Base-by-base conservation (phyloP, 2,888 invertebrate genomes). In the Plemyria rubiginata region DNA sequence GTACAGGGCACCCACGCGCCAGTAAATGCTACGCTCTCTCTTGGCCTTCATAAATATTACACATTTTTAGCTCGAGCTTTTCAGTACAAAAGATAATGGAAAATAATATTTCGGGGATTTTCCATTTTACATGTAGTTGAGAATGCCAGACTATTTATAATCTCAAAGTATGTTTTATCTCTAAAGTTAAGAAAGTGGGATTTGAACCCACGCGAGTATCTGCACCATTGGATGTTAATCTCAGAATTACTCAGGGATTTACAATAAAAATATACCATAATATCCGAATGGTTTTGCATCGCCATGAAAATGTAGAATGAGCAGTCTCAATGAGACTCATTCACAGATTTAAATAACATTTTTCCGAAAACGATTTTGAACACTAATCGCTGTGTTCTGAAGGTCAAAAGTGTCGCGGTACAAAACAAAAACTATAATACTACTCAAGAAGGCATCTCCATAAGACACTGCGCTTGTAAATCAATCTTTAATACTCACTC, bases 21-120 rank as follows among this genome's bases (percentile, higher is more conserved):
- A 78, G 75, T 89, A 88, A 89, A 90, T 90, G 91, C 91, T 82
- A 80, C 79, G 79, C 79, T 74, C 66, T 60, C 65, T 71, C 79
- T 80, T 70, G 77, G 75, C 73, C 71, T 41, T 46, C 56, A 46
- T 55, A 46, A 36, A 38, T 51, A 62, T 60, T 66, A 59, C 60
- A 70, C 66, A 63, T 54, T 48, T 66, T 22, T 22, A 22, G 22
- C 22, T 22, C 28, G 36, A 40, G n/a, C 36, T 9, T 15, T 48
- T 43, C 43, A 43, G 43, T 43, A 43, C 3, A 38, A 11, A 16
- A 2, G 11, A 11, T 45, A 16, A 45, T 16, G 11, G 43, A 15
- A 8, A 16, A 15, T 43, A 15, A 45, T 15, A 13, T 4, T 43
- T 15, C 13, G 8, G 15, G 7, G 15, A 13, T 43, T 43, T 43